Base-by-base conservation (phyloP, 2,797 vertebrate genomes). In the Bufotes viridis region DNA sequence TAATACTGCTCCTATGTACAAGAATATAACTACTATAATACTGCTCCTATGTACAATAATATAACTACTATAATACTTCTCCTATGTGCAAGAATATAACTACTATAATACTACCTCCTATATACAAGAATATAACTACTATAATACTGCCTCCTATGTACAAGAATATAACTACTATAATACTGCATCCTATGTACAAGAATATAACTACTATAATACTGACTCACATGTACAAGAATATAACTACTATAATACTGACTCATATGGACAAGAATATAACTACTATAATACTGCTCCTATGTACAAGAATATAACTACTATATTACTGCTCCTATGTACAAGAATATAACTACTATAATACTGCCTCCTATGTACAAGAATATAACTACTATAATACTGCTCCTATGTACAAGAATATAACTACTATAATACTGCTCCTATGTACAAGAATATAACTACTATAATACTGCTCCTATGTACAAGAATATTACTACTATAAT, bases 1-100 rank as follows among this genome's bases (percentile, higher is more conserved):
- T 70, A 70, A 70, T 70, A 70, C 26, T 34, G 67, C 67, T 17
- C 67, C 67, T 34, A 70, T 70, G 12, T 70, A 70, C 67, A 70
- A 70, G 24, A 34, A 70, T 70, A 70, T 29, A 70, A 34, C 26
- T 17, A 70, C 67, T 70, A 34, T 70, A 70, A 70, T 70, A 70
- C 67, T 34, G 26, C n/a, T 42, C 63, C n/a, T 65, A 65, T 65
- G 22, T 65, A 24, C 61, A 65, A 65, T 22, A 65, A 24, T 65
- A 65, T n/a, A 65, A 65, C 22, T 65, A 24, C 22, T 65, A 24
- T 65, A 65, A 65, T 65, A 65, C 61, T 65, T 22, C 61, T 11
- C 61, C 61, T 65, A 65, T 65, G 14, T 65, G 24, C 22, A 65
- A 65, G 61, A 65, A 65, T 65, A 65, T 65, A 65, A 65, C 61